Conservation (phyloP, 2,113 vertebrate species). For the Loxodonta africana region DNA sequence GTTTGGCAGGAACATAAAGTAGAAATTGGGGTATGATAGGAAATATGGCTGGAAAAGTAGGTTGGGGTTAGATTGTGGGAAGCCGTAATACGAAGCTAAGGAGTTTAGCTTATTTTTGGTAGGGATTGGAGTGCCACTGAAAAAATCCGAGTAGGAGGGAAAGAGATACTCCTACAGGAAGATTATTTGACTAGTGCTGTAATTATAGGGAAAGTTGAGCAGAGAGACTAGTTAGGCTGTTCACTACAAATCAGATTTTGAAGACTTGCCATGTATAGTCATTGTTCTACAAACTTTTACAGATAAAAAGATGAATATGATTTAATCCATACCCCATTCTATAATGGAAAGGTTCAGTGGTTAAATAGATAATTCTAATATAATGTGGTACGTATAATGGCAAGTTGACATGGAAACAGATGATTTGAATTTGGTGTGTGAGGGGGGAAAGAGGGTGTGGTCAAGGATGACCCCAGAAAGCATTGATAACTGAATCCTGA, state of each 20-base stretch:
- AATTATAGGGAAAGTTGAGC: not conserved
- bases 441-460: too few relatives aligned
- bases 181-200: not conserved
- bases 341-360: not conserved
- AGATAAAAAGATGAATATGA: not conserved
- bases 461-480: not conserved
- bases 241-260: constrained; percentile 21
- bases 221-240: not conserved
- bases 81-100: not conserved
- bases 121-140: not conserved
- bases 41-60: not conserved
- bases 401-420: constrained; percentile 28
- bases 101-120: constrained; percentile 9
- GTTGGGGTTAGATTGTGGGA: not conserved
- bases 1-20: not conserved
- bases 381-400: not conserved
- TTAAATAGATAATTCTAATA: constrained; percentile 17
- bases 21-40: not conserved
- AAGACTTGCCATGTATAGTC: not conserved
- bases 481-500: not conserved
- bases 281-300: not conserved
- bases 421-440: not conserved
- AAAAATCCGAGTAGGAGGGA: not conserved
- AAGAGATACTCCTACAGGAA: not conserved
- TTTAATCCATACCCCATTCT: not conserved